phyloP scores from a whole-genome alignment of 2,797 vertebrate species.

The Sebastes elongatus region DNA sequence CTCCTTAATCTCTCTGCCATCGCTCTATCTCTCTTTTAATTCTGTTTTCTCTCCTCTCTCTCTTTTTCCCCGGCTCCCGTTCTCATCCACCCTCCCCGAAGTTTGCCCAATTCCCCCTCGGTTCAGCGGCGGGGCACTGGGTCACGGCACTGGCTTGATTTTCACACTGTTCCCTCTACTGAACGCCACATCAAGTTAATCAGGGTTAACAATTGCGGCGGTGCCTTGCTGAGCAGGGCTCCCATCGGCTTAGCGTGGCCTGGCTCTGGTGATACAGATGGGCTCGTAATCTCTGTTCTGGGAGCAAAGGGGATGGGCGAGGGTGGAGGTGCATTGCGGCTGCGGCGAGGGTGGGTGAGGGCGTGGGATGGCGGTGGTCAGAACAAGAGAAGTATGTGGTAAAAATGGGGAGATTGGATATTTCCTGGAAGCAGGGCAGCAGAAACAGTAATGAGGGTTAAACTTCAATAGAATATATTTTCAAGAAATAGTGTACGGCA shows the following conservation, averaged over 20 bases:
- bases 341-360: neutral
- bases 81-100: conserved; percentile 53
- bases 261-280: conserved; percentile 77
- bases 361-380: neutral
- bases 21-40: neutral
- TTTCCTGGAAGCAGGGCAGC: neutral
- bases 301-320: conserved; percentile 33
- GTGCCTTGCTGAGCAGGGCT: conserved; percentile 75
- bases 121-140: conserved; percentile 85
- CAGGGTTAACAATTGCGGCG: conserved; percentile 83
- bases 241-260: conserved; percentile 77
- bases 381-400: neutral
- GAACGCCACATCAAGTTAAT: conserved; percentile 85
- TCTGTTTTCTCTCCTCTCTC: conserved; percentile 7
- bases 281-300: conserved; percentile 73
- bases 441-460: neutral
- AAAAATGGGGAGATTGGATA: neutral
- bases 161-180: conserved; percentile 83
- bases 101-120: conserved; percentile 67
- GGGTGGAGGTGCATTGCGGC: conserved; percentile 11
- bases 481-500: neutral
- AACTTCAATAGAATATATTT: neutral
- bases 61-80: conserved; percentile 18
- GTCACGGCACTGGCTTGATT: conserved; percentile 81
- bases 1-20: conserved; percentile 21